phyloP scores from a whole-genome alignment of 1,140 invertebrate genomes.

The Sarcophaga peregrina region DNA sequence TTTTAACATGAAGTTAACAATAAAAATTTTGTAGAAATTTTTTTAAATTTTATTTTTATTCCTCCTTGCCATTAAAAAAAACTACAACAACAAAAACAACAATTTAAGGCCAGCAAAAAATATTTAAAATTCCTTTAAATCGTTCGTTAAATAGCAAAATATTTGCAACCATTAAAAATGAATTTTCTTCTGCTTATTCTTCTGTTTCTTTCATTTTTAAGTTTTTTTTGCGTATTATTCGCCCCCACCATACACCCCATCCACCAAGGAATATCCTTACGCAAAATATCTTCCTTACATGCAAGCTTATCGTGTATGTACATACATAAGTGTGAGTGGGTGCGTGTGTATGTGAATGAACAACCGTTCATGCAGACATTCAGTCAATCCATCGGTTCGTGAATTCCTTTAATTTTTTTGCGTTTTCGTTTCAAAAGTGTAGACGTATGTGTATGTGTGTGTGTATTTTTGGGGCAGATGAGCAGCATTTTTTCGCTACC shows the following conservation, averaged over 20 bases:
- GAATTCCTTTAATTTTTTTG: no score
- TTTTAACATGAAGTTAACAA: no score
- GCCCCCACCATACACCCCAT: not conserved
- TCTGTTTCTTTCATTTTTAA: not conserved
- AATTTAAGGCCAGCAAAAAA: not conserved
- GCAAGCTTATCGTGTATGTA: not conserved
- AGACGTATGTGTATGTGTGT: conserved; percentile 19
- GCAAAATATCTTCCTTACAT: not conserved
- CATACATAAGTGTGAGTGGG: not conserved
- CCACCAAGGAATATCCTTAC: not conserved
- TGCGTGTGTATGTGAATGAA: conserved; percentile 44
- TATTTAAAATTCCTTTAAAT: conserved; percentile 39
- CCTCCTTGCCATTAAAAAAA: not conserved
- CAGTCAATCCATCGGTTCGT: conserved; percentile 47
- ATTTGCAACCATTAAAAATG: conserved; percentile 41
- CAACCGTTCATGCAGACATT: not conserved
- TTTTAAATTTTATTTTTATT: no score
- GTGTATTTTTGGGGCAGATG: not conserved
- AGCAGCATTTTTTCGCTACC: not conserved
- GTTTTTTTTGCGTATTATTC: not conserved
- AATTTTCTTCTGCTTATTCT: conserved; percentile 7
- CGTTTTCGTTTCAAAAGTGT: no score
- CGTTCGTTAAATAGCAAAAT: conserved; percentile 41
- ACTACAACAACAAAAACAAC: not conserved
- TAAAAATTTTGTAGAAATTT: no score